phyloP scores from a whole-genome alignment of 2,888 invertebrate genomes.

The Cylloceria caligata region DNA sequence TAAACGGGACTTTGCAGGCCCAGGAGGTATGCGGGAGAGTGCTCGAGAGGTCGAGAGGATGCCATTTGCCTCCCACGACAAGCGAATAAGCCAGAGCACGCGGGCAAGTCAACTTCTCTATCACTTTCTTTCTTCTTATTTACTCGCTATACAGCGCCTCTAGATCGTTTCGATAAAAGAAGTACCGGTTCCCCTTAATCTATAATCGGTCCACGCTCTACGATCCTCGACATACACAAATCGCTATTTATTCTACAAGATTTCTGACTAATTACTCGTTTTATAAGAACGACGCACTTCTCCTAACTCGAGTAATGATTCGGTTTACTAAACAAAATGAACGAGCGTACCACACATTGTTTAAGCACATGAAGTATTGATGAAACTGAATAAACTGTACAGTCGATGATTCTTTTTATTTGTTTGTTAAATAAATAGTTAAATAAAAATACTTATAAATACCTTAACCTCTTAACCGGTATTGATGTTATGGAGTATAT shows the following conservation, averaged over 20 bases:
- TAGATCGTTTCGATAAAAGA: conserved; percentile 59
- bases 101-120: conserved; percentile 28
- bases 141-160: conserved; percentile 20
- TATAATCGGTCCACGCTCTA: not conserved
- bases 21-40: conserved; percentile 57
- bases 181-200: conserved; percentile 36
- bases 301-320: not conserved
- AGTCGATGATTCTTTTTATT: no score
- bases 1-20: conserved; percentile 60
- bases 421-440: no score
- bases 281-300: not conserved
- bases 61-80: conserved; percentile 64
- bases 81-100: conserved; percentile 51
- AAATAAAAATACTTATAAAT: no score
- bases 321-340: not conserved
- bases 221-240: conserved; percentile 30
- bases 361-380: not conserved
- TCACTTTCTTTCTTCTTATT: conserved; percentile 3
- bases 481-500: no score
- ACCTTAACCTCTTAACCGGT: no score
- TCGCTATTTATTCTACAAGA: conserved; percentile 38
- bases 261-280: conserved; percentile 36
- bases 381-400: not conserved
- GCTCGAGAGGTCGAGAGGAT: conserved; percentile 60
- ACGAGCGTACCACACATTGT: not conserved